Evolutionary conservation across 2,113 vertebrate species (phyloP), one percentile per base, ranked within the genome.

Genomic region (Amphilophus citrinellus): DNA sequence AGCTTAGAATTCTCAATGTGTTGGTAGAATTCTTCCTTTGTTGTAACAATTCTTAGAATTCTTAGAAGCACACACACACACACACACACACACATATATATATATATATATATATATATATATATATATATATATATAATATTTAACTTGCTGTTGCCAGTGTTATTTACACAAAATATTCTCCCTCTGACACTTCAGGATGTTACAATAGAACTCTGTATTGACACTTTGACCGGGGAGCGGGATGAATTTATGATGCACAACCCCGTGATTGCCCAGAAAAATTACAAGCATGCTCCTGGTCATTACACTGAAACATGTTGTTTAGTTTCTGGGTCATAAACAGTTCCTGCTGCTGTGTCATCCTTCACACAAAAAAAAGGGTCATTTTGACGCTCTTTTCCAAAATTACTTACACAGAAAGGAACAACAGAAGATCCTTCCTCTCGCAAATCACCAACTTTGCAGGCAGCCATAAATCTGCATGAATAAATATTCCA

Each of bases 381-480:
- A 0, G 2, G 44, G 10, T 73, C 68, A 53, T 53, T 53, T 32
- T 73, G 61, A 82, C 80, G 53, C 76, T 89, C 39, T 81, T 50
- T 61, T 2, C 83, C 84, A 22, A 60, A 84, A 61, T 30, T 57
- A 80, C 61, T 63, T 37, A 17, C 61, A 61, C 30, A 77, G 57
- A 71, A 73, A 53, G 65, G 57, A 86, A 77, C 65, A 83, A 84
- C 7, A 35, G 79, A 79, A 6, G 1, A 56, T 60, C 44, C 5
- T 56, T 80, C 61, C 76, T 82, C 87, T 76, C 66, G 71, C 15
- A 0, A 30, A 63, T 71, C 77, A 76, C 14, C 50, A 18, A 71
- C 32, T 7, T 61, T 76, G 20, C 35, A 37, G 53, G 11, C 20
- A 65, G 63, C 53, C 59, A 61, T 50, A 44, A 14, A 83, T 35